phyloP scores from a whole-genome alignment of 2,113 vertebrate species.

The Lethenteron reissneri region DNA sequence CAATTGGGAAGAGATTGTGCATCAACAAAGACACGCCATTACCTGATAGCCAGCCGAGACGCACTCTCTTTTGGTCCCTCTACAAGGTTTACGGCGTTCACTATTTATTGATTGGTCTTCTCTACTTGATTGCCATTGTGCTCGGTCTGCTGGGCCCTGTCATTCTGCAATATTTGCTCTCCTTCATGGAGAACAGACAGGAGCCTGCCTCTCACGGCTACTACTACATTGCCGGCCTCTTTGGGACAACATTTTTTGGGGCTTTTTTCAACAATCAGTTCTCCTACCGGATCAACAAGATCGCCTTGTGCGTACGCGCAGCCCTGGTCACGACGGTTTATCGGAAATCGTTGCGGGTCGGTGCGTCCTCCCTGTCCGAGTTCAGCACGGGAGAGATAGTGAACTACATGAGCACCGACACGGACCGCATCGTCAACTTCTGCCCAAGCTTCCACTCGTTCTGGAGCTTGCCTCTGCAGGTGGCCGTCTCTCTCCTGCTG shows the following conservation, averaged over 20 bases:
- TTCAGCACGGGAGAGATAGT: slow-evolving; percentile 50
- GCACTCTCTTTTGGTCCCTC: slow-evolving; percentile 34
- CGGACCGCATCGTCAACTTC: slow-evolving; percentile 53
- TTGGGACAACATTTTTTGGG: slow-evolving; percentile 31
- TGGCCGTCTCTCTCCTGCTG: slow-evolving; percentile 57
- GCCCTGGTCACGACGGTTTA: slow-evolving; percentile 49
- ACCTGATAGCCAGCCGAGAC: slow-evolving; percentile 10
- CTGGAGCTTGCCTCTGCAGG: slow-evolving; percentile 64
- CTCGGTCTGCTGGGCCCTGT: slow-evolving; percentile 52
- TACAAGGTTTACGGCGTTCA: slow-evolving; percentile 40
- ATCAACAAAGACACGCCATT: neutral
- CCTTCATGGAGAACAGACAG: slow-evolving; percentile 45
- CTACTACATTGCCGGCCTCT: slow-evolving; percentile 46
- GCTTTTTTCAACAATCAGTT: slow-evolving; percentile 53
- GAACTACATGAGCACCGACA: slow-evolving; percentile 74
- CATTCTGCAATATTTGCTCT: slow-evolving; percentile 51
- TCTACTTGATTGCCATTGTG: slow-evolving; percentile 41
- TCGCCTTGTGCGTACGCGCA: slow-evolving; percentile 35
- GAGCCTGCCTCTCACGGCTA: slow-evolving; percentile 45
- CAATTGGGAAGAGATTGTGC: slow-evolving; percentile 8
- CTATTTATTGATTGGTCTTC: slow-evolving; percentile 44
- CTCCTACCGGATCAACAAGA: slow-evolving; percentile 42
- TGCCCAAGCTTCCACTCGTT: slow-evolving; percentile 62
- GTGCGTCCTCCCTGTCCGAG: slow-evolving; percentile 25
- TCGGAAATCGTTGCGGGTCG: slow-evolving; percentile 39